Evolutionary conservation across 92 coral and sea anemone species (phyloP), one percentile per base, ranked within the genome.

Genomic region (Porites divaricata): DNA sequence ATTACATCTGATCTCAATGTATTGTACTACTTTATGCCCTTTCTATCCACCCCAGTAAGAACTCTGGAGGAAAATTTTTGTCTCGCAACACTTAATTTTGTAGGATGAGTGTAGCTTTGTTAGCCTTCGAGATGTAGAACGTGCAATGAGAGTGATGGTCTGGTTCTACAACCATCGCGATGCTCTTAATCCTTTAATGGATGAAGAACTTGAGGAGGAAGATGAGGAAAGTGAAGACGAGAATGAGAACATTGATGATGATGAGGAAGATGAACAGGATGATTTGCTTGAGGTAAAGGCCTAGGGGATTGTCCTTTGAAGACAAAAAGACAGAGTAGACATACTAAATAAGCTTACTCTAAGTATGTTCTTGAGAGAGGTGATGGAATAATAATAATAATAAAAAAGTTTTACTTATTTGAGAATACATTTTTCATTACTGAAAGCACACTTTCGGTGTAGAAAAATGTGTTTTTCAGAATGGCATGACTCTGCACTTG

Each of bases 101-200:
- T 84, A 93, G 97, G 88, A 93, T 67, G 97, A 93, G 77, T 93
- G 96, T 51, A 93, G 96, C 72, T 93, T 93, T 79, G 96, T 93
- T 12, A 90, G 96, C 81, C 90, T 90, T 17, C 96, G 96, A 57
- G 96, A 93, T 75, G 96, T 93, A 2, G 96, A 93, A 74, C 75
- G 96, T 25, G 74, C 92, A 13, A 93, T 93, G 96, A 86, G 81
- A 35, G 90, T 93, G 53, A 91, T 91, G 93, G 75, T 83, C 14
- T 93, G 94, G 94, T 91, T 93, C 78, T 91, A 86, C 77, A 67
- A 76, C 49, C 92, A 91, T 77, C 88, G 66, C 7, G 85, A 64
- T 41, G 58, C 75, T 70, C 85, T 93, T 21, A 77, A 86, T 45
- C 85, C 81, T 12, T 81, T 86, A 26, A 82, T 91, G 85, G 72